A percentile compares a stretch with the other conserved stretches of the same genome.
These are phyloP conservation scores for Acronicta leporina DNA, from an alignment of 2,888 invertebrate species.

Conservation along the genomic window DNA sequence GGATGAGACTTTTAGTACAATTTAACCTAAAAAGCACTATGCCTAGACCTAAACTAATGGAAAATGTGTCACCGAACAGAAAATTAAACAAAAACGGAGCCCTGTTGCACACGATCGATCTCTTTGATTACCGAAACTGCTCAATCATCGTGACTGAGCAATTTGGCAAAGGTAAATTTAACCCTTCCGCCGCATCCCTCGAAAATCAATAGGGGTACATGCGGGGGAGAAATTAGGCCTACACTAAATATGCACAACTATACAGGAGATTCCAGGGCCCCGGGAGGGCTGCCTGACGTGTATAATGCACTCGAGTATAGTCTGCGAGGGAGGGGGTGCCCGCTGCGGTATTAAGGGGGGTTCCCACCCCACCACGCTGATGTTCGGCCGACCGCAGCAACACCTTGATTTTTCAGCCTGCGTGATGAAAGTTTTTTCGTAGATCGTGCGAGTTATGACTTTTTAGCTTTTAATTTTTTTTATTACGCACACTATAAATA, in stretches of 20 bases:
- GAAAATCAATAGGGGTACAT: conserved; percentile 71
- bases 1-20: conserved; percentile 5
- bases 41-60: conserved; percentile 36
- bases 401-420: conserved; percentile 82
- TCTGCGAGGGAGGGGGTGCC: conserved; percentile 57
- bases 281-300: conserved; percentile 75
- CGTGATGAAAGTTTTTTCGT: conserved; percentile 55
- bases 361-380: conserved; percentile 54
- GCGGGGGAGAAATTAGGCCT: conserved; percentile 75
- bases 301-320: conserved; percentile 86
- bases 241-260: conserved; percentile 82
- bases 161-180: conserved; percentile 73
- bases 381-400: conserved; percentile 63
- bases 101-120: conserved; percentile 66
- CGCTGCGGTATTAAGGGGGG: conserved; percentile 58
- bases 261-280: conserved; percentile 71
- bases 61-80: conserved; percentile 54
- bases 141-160: conserved; percentile 72
- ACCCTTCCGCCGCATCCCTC: conserved; percentile 73
- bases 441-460: conserved; percentile 33
- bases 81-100: conserved; percentile 47
- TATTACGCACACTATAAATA: conserved; percentile 34
- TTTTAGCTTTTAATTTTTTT: conserved; percentile 50
- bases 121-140: conserved; percentile 67
- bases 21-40: conserved; percentile 11